Conservation (phyloP, 2,113 vertebrate species). For the Anseranas semipalmata region DNA sequence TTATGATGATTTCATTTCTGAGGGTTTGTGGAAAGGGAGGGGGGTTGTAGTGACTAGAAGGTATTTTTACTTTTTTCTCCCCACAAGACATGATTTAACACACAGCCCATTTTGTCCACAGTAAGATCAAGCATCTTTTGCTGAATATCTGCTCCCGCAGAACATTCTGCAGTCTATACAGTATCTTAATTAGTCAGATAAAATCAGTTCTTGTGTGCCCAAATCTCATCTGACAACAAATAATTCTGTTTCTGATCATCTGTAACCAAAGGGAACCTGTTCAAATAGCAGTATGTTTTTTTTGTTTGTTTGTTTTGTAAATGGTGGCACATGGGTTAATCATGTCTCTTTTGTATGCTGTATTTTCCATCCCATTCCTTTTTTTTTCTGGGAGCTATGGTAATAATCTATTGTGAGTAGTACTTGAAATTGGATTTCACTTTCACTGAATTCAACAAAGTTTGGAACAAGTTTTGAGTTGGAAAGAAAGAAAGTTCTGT, state of each 20-base stretch:
- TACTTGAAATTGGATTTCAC: conserved; percentile 23
- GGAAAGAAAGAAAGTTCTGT: neutral
- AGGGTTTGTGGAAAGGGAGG: neutral
- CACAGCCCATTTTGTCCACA: neutral
- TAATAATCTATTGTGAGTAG: neutral
- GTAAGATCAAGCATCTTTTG: neutral
- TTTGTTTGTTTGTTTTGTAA: no score
- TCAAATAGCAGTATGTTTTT: neutral
- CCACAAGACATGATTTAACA: neutral
- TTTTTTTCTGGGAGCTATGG: neutral
- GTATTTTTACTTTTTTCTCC: neutral
- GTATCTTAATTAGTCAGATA: neutral
- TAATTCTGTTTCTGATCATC: neutral
- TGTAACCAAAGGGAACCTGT: neutral
- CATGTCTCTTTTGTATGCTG: neutral
- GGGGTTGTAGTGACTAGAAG: neutral
- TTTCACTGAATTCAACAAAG: conserved; percentile 4
- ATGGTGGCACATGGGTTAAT: neutral
- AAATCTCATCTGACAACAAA: neutral
- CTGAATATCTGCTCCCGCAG: neutral
- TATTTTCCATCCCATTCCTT: neutral
- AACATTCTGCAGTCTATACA: neutral
- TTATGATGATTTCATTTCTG: neutral
- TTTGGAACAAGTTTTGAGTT: neutral
- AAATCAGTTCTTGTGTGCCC: neutral